Evolutionary conservation across 2,113 vertebrate species (phyloP).

Genomic region (Tupaia chinensis): DNA sequence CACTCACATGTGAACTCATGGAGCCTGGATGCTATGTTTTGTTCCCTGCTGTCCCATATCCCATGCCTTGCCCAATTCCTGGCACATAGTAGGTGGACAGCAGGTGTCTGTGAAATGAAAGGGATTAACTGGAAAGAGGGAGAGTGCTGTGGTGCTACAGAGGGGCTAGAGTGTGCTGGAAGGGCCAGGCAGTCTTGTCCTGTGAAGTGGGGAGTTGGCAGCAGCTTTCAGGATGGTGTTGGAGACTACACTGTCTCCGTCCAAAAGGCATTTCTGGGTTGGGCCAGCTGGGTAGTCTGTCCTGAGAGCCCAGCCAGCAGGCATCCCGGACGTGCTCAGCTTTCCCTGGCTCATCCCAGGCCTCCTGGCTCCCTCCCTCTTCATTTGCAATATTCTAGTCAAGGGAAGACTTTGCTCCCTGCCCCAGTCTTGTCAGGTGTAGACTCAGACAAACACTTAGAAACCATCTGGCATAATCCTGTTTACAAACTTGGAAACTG

Average conservation of each 20-base stretch:
- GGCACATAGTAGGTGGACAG: neutral
- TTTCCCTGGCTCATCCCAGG: accelerated
- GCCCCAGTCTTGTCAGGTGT: neutral
- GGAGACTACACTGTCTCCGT: neutral
- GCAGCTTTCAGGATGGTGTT: neutral
- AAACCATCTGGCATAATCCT: neutral
- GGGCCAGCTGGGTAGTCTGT: neutral
- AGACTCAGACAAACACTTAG: neutral
- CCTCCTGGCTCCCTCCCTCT: neutral
- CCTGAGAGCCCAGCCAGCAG: neutral
- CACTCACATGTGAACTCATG: neutral
- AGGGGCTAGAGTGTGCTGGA: neutral
- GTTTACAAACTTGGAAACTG: constrained; percentile 8
- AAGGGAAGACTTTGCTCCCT: neutral
- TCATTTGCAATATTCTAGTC: neutral
- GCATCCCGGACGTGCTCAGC: neutral
- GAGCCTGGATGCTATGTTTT: neutral
- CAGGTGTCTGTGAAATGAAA: neutral
- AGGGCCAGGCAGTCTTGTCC: neutral
- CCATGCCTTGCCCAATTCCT: neutral
- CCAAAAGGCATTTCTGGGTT: neutral
- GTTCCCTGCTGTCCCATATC: neutral
- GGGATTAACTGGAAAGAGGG: neutral
- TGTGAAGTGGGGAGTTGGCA: neutral
- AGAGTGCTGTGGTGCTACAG: neutral